Evolutionary conservation across 1,140 invertebrate genomes (phyloP), one percentile per base, ranked within the genome.

Genomic region (Drosophila jambulina): DNA sequence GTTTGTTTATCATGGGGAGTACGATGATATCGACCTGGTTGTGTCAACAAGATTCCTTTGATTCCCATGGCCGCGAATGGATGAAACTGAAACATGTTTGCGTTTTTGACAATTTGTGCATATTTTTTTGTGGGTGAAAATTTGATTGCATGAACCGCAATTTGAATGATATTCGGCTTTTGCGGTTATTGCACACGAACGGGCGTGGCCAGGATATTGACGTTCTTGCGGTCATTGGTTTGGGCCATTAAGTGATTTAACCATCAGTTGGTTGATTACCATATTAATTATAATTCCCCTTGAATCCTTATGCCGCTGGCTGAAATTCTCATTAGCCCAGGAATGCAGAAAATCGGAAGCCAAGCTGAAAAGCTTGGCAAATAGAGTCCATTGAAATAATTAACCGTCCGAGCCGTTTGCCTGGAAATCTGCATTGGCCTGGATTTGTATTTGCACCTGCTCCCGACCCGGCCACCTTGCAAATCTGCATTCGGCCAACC

Each of bases 91-190:
- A 67, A 79, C 48, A 51, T 70, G 25, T 61, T 61, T 67, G 23
- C 54, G 58, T 13, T 68, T 71, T 63, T 57, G 57, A 68, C 34
- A 46, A 38, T 46, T 84, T 60, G 23, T 42, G 17, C 17, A n/a
- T 57, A 32, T 64, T 60, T 60, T 57, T 32, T 40, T 23, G 59
- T 63, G 70, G 46, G 36, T 48, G 42, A 54, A 68, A 78, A 69
- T 83, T 69, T 86, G 76, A 86, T 86, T 86, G 71, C 62, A 54
- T 17, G 23, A 8, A 88, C 83, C 84, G 76, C 84, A 86, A 80
- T 88, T 88, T 83, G 67, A 88, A 86, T 86, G 84, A 88, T 83
- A 72, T 80, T 86, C 77, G 83, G 84, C 75, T 83, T 82, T 60
- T 61, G 76, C 48, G 83, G 75, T 64, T 43, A 40, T 54, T 42